Percentiles rank a stretch among this genome's conserved stretches.
Conservation (phyloP, 2,797 vertebrate species). For the Trichosurus vulpecula region DNA sequence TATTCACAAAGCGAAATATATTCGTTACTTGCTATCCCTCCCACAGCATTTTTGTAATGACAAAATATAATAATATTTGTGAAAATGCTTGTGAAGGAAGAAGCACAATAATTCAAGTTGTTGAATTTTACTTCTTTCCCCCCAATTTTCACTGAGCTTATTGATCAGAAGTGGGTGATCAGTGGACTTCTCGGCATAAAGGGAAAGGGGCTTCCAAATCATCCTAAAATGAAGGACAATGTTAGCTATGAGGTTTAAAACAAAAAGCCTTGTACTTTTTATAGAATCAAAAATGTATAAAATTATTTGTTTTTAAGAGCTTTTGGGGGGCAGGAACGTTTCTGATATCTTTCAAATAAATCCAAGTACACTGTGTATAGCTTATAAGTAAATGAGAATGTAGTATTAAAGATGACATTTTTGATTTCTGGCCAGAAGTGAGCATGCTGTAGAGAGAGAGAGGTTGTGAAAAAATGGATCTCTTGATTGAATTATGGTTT, state of each 20-base stretch:
- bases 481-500: not conserved
- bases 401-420: slow-evolving; percentile 5
- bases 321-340: not conserved
- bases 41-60: not conserved
- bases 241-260: slow-evolving; percentile 27
- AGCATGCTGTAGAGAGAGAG: slow-evolving; percentile 7
- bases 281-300: slow-evolving; percentile 28
- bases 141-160: not conserved
- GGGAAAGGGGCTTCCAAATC: not conserved
- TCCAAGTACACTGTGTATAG: not conserved
- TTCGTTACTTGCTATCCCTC: not conserved
- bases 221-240: not conserved
- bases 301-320: not conserved
- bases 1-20: not conserved
- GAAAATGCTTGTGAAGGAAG: not conserved
- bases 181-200: not conserved
- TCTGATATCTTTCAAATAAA: slow-evolving; percentile 19
- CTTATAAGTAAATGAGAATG: slow-evolving; percentile 26
- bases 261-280: not conserved
- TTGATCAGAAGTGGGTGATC: not conserved
- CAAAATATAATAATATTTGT: not conserved
- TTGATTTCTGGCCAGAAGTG: slow-evolving; percentile 10
- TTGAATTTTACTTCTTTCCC: not conserved
- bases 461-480: not conserved
- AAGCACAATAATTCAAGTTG: not conserved